phyloP scores from a whole-genome alignment of 2,797 vertebrate genomes.

The Pangasius djambal region DNA sequence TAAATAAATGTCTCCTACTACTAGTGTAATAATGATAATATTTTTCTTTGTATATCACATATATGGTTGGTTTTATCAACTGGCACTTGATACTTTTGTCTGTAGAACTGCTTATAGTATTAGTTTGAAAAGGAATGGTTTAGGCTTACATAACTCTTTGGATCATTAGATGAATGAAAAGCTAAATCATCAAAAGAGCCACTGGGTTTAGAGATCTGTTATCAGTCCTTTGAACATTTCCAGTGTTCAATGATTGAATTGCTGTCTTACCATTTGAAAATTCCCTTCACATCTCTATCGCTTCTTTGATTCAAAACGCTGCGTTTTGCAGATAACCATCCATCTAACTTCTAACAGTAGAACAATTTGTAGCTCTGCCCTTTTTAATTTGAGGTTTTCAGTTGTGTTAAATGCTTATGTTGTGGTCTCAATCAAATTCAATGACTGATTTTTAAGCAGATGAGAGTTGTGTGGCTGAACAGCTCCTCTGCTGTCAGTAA shows the following conservation, averaged over 20 bases:
- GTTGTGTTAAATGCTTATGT: conserved; percentile 10
- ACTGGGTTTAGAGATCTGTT: conserved; percentile 9
- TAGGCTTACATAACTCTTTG: background rate
- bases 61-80: background rate
- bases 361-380: background rate
- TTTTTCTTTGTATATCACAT: background rate
- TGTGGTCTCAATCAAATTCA: background rate
- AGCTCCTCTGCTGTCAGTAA: conserved; percentile 5
- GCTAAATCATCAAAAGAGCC: conserved; percentile 2
- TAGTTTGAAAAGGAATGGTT: background rate
- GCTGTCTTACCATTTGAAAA: background rate
- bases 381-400: background rate
- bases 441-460: conserved; percentile 25
- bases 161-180: conserved; percentile 18
- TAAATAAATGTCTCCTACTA: no score
- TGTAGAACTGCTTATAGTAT: background rate
- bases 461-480: background rate
- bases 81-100: background rate
- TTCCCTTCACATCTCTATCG: conserved; percentile 5
- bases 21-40: no score
- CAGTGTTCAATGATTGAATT: background rate
- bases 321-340: conserved; percentile 1
- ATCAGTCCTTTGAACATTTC: conserved; percentile 8
- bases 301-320: background rate
- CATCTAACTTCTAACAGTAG: background rate